Evolutionary conservation across 2,113 vertebrate genomes (phyloP).

Genomic region (Nyctereutes procyonoides): DNA sequence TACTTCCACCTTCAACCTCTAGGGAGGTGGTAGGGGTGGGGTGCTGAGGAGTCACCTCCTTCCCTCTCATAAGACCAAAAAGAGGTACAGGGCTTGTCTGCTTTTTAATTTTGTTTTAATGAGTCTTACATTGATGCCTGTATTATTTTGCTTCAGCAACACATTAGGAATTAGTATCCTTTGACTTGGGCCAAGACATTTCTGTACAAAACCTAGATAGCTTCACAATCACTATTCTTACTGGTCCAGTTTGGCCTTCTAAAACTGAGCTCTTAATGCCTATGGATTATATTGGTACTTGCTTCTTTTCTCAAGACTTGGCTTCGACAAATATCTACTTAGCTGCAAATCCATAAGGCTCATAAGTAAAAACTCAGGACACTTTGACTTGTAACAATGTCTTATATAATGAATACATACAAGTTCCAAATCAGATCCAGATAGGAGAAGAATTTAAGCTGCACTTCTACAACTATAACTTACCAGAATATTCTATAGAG

Average conservation of each 20-base stretch:
- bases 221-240: neutral
- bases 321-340: constrained; percentile 40
- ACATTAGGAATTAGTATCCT: neutral
- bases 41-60: neutral
- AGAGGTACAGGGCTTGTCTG: neutral
- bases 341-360: neutral
- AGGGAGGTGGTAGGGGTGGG: neutral
- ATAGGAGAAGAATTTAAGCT: constrained; percentile 25
- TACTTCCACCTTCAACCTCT: neutral
- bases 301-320: constrained; percentile 40
- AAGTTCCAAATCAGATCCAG: constrained; percentile 59
- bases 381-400: constrained; percentile 46
- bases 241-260: neutral
- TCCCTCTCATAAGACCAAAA: neutral
- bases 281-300: constrained; percentile 3
- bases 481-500: neutral
- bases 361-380: neutral
- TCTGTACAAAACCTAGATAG: neutral
- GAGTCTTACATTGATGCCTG: neutral
- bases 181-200: neutral
- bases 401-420: constrained; percentile 40
- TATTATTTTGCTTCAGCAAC: neutral
- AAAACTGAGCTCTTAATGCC: constrained; percentile 22
- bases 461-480: constrained; percentile 54
- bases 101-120: neutral